Evolutionary conservation across 1,140 invertebrate genomes (phyloP), one percentile per base, ranked within the genome.

Genomic region (Gryon sp.): DNA sequence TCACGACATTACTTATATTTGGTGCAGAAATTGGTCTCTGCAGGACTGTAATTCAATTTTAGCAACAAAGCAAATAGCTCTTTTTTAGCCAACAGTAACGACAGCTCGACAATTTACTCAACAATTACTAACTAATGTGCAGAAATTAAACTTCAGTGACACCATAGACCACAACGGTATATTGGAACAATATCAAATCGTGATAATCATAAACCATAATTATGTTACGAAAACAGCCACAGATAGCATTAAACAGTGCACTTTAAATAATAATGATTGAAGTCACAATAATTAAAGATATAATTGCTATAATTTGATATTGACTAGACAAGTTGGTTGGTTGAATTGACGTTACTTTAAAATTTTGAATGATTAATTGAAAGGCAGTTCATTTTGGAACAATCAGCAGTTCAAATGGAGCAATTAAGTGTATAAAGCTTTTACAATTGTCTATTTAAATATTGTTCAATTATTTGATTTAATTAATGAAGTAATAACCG

Each of bases 141-240:
- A 9, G 26, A 38, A 50, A 62, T 62, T 48, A 38, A 26, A 38
- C 30, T 48, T 36, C 32, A 50, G 11, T 40, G n/a, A 62, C 32
- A 38, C 43, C 22, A 18, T 26, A 62, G n/a, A 48, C 57, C 30
- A 15, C 32, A 40, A 24, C 30, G 20, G 28, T 50, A 63, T 41
- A 48, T 63, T 28, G 19, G 9, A 41, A 63, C 32, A 52, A 50
- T 63, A 60, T 60, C 55, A 60, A 60, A 60, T 20, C 28, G n/a
- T 1, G 41, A 19, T 36, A 46, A 36, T 30, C 19, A 36, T 34
- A 60, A 36, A 46, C 41, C 41, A 60, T 60, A 60, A 60, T 60
- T 46, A 36, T 60, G 20, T 24, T 60, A n/a, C 15, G 26, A 15
- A 26, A 60, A 46, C 11, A n/a, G 36, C 11, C 2, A 38, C 20